Conservation (phyloP, 2,888 invertebrate genomes). For the Phalera bucephala region DNA sequence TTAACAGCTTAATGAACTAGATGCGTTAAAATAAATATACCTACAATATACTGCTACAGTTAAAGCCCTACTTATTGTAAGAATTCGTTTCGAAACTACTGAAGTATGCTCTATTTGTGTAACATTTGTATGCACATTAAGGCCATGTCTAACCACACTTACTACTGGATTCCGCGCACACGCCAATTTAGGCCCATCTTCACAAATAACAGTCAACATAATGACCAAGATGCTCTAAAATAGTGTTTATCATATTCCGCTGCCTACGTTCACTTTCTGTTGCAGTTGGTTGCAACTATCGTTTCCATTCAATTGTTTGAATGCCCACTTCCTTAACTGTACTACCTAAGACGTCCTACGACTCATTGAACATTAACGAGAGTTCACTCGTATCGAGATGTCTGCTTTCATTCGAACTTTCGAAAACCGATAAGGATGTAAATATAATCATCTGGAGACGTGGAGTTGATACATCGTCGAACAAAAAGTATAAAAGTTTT, state of each 20-base stretch:
- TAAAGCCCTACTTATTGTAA: neutral
- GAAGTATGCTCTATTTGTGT: neutral
- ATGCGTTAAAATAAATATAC: no score
- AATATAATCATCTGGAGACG: neutral
- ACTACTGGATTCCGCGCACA: neutral
- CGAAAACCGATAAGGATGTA: constrained; percentile 15
- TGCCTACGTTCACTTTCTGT: constrained; percentile 18
- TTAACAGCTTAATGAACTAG: no score
- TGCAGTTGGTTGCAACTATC: constrained; percentile 3
- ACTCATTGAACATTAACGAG: neutral
- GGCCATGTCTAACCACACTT: neutral
- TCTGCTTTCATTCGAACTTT: constrained; percentile 2
- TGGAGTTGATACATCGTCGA: neutral
- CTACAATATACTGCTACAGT: no score
- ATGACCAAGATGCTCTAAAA: neutral
- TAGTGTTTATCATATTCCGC: neutral
- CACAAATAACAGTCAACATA: neutral
- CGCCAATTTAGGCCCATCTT: neutral
- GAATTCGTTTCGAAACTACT: neutral
- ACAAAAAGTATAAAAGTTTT: no score
- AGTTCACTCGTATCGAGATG: no score
- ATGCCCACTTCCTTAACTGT: constrained; percentile 10
- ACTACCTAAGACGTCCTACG: constrained; percentile 10
- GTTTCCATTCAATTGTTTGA: constrained; percentile 15
- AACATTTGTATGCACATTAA: neutral